A percentile compares a stretch with the other conserved stretches of the same genome.
Evolutionary conservation across 37 sponge, comb jelly and placozoan species (phyloP).

Genomic region (Amphimedon queenslandica): DNA sequence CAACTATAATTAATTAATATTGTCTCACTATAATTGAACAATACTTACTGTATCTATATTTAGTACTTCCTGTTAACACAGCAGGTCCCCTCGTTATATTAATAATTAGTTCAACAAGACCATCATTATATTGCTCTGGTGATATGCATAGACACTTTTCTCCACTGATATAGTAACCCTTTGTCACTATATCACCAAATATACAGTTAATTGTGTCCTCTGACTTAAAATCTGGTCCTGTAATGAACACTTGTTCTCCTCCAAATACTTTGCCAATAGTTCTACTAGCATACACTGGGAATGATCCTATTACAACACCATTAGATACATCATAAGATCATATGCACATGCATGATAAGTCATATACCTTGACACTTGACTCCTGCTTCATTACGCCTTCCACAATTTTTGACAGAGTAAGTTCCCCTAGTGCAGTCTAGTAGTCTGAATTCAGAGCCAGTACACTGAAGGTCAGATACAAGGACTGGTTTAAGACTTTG

Average conservation of each 20-base stretch:
- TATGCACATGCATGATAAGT: no score
- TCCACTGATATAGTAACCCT: constrained; percentile 5
- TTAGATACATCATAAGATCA: no score
- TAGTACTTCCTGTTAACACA: not conserved
- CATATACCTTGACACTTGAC: constrained; percentile 13
- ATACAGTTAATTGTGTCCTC: constrained; percentile 27
- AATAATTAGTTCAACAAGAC: constrained; percentile 17
- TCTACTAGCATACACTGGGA: constrained; percentile 7
- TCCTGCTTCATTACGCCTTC: constrained; percentile 13
- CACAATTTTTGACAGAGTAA: not conserved
- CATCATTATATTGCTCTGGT: constrained; percentile 20
- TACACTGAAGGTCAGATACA: not conserved
- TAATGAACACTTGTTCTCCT: constrained; percentile 25
- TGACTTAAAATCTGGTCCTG: constrained; percentile 7
- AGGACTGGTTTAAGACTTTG: not conserved
- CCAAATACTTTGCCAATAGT: constrained; percentile 46
- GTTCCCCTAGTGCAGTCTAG: not conserved
- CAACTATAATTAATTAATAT: no score
- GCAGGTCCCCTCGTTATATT: not conserved
- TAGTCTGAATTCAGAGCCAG: not conserved
- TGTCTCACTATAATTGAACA: no score
- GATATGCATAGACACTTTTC: constrained; percentile 29
- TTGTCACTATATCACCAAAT: constrained; percentile 9
- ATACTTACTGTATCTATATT: constrained; percentile 1
- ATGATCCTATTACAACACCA: no score